phyloP scores from a whole-genome alignment of 2,888 invertebrate species.

The Cybosia mesomella region DNA sequence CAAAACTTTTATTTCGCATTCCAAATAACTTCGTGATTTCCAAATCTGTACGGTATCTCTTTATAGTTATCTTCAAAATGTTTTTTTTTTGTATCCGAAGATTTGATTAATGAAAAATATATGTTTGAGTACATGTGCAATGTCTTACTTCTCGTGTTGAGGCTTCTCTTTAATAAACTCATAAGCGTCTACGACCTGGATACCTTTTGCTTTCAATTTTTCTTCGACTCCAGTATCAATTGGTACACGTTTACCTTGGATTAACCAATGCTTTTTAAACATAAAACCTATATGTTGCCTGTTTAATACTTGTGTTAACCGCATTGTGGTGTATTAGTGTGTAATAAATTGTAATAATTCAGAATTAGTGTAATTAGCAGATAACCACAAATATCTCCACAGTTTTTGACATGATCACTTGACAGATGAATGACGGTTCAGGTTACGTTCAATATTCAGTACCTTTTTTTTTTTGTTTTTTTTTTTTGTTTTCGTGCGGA shows the following conservation, averaged over 20 bases:
- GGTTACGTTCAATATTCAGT: neutral
- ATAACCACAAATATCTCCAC: constrained; percentile 16
- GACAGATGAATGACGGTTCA: neutral
- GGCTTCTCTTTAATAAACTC: constrained; percentile 85
- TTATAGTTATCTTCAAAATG: too few relatives aligned
- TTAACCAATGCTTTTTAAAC: constrained; percentile 91
- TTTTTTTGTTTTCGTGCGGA: too few relatives aligned
- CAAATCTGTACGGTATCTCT: too few relatives aligned
- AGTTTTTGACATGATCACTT: constrained; percentile 1
- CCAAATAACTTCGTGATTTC: too few relatives aligned
- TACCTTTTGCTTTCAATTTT: constrained; percentile 85
- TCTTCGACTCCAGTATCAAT: constrained; percentile 85
- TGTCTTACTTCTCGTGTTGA: constrained; percentile 63
- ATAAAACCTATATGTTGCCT: constrained; percentile 91
- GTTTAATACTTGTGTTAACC: constrained; percentile 87
- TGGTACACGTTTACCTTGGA: constrained; percentile 88
- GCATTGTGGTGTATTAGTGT: constrained; percentile 83
- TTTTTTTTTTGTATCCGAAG: too few relatives aligned
- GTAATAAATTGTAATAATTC: constrained; percentile 17
- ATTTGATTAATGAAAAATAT: neutral
- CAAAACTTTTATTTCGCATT: too few relatives aligned
- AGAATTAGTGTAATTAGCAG: neutral
- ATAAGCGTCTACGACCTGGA: constrained; percentile 88
- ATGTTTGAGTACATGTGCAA: neutral
- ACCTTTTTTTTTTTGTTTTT: too few relatives aligned